Evolutionary conservation across 2,888 invertebrate genomes (phyloP).

Genomic region (Caenorhabditis becei): DNA sequence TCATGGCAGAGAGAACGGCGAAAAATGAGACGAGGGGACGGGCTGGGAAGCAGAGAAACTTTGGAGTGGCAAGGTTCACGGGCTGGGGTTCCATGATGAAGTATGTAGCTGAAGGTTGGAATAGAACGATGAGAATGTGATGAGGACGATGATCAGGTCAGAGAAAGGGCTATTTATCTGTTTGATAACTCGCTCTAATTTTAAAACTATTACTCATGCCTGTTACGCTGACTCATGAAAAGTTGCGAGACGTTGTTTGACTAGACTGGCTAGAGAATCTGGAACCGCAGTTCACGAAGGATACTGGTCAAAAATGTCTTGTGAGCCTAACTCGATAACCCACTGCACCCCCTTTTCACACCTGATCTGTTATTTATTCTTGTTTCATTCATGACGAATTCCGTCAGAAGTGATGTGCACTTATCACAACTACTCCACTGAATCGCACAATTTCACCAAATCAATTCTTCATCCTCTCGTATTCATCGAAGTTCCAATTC

Average conservation of each 20-base stretch:
- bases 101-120: no score
- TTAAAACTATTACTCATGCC: no score
- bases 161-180: no score
- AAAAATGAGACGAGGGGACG: neutral
- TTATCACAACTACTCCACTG: neutral
- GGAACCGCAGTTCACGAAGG: no score
- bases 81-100: neutral
- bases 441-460: neutral
- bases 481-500: neutral
- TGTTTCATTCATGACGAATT: neutral
- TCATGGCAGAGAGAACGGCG: neutral
- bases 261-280: no score
- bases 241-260: no score
- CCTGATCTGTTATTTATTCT: neutral
- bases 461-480: neutral
- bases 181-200: no score
- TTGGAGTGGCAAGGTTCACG: neutral
- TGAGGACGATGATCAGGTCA: no score
- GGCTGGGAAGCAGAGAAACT: neutral
- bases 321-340: neutral
- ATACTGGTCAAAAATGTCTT: neutral
- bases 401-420: neutral
- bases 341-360: neutral
- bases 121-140: no score
- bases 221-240: no score